Base-by-base conservation (phyloP, 2,113 vertebrate genomes). In the Silurus meridionalis region DNA sequence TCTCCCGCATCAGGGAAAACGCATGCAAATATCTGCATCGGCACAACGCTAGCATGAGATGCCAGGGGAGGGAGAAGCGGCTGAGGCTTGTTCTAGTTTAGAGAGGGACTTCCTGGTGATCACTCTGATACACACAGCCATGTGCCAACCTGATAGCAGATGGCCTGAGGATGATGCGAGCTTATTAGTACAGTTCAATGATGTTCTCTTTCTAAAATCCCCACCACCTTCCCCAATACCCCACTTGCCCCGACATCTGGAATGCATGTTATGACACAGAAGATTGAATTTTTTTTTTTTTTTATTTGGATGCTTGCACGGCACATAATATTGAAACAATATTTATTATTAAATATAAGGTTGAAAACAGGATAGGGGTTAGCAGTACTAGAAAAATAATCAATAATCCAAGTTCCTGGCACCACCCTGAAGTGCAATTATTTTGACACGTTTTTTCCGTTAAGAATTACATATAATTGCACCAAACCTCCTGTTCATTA, bases 81-180 rank as follows among this genome's bases (percentile, higher is more conserved):
- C 75, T 82, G 88, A 89, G 84, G 81, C 83, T 83, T 79, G 83
- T 80, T 83, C 64, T 89, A 77, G 75, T 87, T 89, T 77, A 81
- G 86, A 80, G 52, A 83, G 84, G 88, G 88, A 86, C 88, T 85
- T 89, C 88, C 88, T 86, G 84, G 86, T 87, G 86, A 83, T 89
- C 37, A 63, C 71, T 66, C 86, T 69, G 86, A 86, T 83, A 80
- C 84, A 69, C 67, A 79, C 53, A 75, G 66, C 83, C n/a, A 28
- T 46, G 88, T 86, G 88, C 83, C 84, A 89, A 87, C 88, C 84
- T 86, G 67, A 86, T 75, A 89, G 84, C 88, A 87, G 88, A 89
- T 89, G 88, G 86, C 67, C 71, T 37, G 50, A 75, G 81, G 63
- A 83, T 87, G 88, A 89, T 84, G 80, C 53, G 60, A 83, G 66